phyloP scores from a whole-genome alignment of 1,140 invertebrate genomes.

The Lordiphosa mommai region DNA sequence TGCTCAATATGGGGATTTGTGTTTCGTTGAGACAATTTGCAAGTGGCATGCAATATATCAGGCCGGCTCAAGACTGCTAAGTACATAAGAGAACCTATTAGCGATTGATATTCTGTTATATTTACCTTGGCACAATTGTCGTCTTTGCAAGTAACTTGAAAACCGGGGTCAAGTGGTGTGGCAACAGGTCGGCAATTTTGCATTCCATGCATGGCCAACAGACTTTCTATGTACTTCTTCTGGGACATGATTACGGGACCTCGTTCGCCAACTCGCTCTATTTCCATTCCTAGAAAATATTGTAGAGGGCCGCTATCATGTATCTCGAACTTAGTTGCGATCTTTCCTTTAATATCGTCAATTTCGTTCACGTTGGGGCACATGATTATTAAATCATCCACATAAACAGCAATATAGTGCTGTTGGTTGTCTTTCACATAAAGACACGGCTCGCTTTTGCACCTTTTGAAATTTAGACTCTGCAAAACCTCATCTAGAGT shows the following conservation, averaged over 20 bases:
- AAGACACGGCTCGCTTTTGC: background rate
- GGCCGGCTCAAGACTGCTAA: slow-evolving; percentile 67
- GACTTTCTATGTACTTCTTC: background rate
- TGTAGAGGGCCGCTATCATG: background rate
- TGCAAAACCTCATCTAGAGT: background rate
- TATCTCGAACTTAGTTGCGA: background rate
- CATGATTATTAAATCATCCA: background rate
- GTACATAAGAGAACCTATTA: slow-evolving; percentile 74
- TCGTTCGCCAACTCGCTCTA: background rate
- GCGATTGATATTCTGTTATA: slow-evolving; percentile 18
- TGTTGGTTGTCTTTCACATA: background rate
- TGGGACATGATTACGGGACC: background rate
- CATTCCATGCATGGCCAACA: background rate
- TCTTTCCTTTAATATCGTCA: background rate
- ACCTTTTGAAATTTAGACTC: background rate
- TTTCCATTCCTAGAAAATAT: background rate
- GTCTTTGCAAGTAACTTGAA: background rate
- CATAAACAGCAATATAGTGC: too few relatives aligned
- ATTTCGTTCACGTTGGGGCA: background rate
- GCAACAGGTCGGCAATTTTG: background rate
- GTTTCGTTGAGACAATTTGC: slow-evolving; percentile 60
- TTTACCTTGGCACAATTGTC: slow-evolving; percentile 3
- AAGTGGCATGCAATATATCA: slow-evolving; percentile 75
- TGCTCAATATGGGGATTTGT: slow-evolving; percentile 51
- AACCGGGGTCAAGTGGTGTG: background rate